A percentile compares a stretch with the other conserved stretches of the same genome.
These are phyloP conservation scores for Tetanocera ferruginea DNA, from an alignment of 2,888 invertebrate genomes.

Conservation along the genomic window DNA sequence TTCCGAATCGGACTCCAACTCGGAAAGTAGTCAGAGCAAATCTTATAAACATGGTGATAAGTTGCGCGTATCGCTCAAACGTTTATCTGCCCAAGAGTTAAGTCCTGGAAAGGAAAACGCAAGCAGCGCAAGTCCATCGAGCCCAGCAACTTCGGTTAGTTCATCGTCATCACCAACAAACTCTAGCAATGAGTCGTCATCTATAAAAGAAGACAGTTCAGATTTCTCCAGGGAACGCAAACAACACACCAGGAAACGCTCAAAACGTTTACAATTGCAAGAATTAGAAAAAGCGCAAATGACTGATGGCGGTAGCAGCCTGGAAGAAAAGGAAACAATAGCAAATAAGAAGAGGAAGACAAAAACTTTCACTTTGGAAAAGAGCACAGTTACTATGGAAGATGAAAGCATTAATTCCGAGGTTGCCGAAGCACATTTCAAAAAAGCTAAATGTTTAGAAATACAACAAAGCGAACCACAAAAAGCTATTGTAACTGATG, in stretches of 20 bases:
- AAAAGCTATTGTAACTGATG: too few species aligned
- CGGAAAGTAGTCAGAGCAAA: conserved; percentile 44
- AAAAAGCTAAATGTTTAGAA: neutral
- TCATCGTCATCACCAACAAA: conserved; percentile 11
- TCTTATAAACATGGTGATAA: conserved; percentile 49
- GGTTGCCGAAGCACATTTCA: neutral
- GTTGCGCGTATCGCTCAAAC: conserved; percentile 54
- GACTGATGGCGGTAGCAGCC: neutral
- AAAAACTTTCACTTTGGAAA: neutral
- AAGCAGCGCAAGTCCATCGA: conserved; percentile 21
- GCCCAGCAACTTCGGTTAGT: conserved; percentile 9
- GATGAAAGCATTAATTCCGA: neutral
- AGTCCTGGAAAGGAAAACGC: conserved; percentile 13
- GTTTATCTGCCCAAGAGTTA: conserved; percentile 45
- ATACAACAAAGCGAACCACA: neutral
- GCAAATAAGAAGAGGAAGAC: conserved; percentile 5
- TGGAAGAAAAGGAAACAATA: neutral
- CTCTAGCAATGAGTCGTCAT: conserved; percentile 4
- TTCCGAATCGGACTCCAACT: conserved; percentile 55
- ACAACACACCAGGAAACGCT: conserved; percentile 38
- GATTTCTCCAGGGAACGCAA: neutral
- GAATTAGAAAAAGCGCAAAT: conserved; percentile 13
- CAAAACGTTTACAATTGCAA: conserved; percentile 40
- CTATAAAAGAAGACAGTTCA: neutral
- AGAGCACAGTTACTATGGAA: neutral